Evolutionary conservation across 2,797 vertebrate species (phyloP).

Genomic region (Gymnocypris eckloni): DNA sequence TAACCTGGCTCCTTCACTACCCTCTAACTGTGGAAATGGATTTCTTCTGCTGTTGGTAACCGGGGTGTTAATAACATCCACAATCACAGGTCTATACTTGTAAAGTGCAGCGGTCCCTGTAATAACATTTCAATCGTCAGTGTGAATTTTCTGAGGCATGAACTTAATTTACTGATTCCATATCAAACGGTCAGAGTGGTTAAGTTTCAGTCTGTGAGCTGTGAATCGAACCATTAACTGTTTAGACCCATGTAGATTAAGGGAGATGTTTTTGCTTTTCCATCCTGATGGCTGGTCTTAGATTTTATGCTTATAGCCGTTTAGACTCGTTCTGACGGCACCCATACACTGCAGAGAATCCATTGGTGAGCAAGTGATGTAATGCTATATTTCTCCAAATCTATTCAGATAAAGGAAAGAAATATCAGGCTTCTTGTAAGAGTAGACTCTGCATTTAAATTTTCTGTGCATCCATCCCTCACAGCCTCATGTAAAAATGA

Average conservation of each 20-base stretch:
- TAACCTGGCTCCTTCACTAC: neutral
- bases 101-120: neutral
- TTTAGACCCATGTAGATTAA: slow-evolving; percentile 14
- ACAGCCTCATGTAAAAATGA: neutral
- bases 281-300: neutral
- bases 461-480: neutral
- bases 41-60: neutral
- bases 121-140: neutral
- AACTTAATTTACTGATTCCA: slow-evolving; percentile 25
- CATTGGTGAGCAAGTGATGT: neutral
- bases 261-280: neutral
- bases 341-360: neutral
- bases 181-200: neutral
- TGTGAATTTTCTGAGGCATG: slow-evolving; percentile 31
- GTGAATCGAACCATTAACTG: slow-evolving; percentile 11
- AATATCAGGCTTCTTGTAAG: neutral
- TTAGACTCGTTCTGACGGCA: neutral
- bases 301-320: neutral
- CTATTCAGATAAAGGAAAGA: neutral
- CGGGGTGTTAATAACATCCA: neutral
- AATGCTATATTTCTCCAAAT: neutral
- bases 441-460: neutral
- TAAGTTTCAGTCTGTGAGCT: neutral
- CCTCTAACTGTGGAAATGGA: neutral
- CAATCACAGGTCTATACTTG: slow-evolving; percentile 16